A percentile compares a stretch with the other conserved stretches of the same genome.
These are phyloP conservation scores for Rhegmatorhina hoffmannsi DNA, from an alignment of 2,113 vertebrate genomes.

Conservation along the genomic window DNA sequence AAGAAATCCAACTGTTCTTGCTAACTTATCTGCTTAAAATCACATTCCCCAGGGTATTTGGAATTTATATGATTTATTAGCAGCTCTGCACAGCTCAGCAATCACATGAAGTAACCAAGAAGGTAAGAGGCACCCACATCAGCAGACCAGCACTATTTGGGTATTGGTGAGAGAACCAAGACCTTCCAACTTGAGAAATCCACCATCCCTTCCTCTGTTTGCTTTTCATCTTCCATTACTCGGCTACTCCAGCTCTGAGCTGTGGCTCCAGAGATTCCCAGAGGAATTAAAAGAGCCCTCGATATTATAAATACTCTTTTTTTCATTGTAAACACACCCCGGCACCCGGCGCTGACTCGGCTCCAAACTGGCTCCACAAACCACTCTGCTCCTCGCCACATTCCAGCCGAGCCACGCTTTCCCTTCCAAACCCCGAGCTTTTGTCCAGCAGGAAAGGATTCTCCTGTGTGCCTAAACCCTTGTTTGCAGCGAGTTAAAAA, in stretches of 20 bases:
- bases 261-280: constrained; percentile 6
- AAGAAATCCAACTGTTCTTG: neutral
- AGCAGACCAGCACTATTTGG: neutral
- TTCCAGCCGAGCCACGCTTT: constrained; percentile 20
- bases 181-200: neutral
- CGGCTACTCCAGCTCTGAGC: neutral
- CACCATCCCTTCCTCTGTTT: neutral
- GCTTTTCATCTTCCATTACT: constrained; percentile 33
- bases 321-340: constrained; percentile 46
- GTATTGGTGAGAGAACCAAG: neutral
- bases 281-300: constrained; percentile 51
- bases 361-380: constrained; percentile 31
- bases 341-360: neutral
- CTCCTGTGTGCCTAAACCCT: neutral
- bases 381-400: constrained; percentile 7
- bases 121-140: neutral
- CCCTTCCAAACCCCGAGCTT: constrained; percentile 31
- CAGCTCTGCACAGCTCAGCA: neutral
- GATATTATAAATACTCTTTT: constrained; percentile 59
- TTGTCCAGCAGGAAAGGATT: constrained; percentile 12
- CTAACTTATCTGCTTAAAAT: constrained; percentile 12
- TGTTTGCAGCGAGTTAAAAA: neutral
- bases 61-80: neutral
- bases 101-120: neutral
- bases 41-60: neutral